phyloP scores from a whole-genome alignment of 2,113 vertebrate genomes.

The Pluvialis apricaria region DNA sequence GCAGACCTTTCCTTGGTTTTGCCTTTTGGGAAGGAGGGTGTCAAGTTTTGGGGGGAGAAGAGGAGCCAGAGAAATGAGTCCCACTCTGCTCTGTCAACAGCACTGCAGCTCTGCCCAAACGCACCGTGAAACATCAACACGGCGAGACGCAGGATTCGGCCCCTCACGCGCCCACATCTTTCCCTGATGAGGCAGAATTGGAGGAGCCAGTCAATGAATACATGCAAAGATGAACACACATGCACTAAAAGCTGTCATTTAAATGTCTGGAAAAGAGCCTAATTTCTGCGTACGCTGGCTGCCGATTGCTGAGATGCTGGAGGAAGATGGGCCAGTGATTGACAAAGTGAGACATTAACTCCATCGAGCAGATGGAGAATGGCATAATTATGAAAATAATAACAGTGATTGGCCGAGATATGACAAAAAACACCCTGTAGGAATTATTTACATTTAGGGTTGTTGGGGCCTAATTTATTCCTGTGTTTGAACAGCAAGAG shows the following conservation, averaged over 20 bases:
- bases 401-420: background rate
- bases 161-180: background rate
- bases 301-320: background rate
- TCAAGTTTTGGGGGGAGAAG: background rate
- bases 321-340: slow-evolving; percentile 5
- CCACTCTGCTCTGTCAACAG: background rate
- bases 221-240: background rate
- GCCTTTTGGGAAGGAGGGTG: fast-evolving
- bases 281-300: background rate
- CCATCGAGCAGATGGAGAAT: slow-evolving; percentile 46
- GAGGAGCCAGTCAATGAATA: background rate
- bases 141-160: fast-evolving
- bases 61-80: background rate
- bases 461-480: slow-evolving; percentile 24
- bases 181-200: background rate
- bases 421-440: background rate
- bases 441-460: background rate
- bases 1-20: background rate
- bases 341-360: slow-evolving; percentile 37
- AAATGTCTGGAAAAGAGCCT: slow-evolving; percentile 14
- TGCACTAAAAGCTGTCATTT: slow-evolving; percentile 17
- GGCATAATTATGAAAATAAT: slow-evolving; percentile 57
- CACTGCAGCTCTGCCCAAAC: background rate
- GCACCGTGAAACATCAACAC: fast-evolving
- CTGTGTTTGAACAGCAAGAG: background rate